Conservation (phyloP, 1,140 invertebrate species). For the Aplysia californica region DNA sequence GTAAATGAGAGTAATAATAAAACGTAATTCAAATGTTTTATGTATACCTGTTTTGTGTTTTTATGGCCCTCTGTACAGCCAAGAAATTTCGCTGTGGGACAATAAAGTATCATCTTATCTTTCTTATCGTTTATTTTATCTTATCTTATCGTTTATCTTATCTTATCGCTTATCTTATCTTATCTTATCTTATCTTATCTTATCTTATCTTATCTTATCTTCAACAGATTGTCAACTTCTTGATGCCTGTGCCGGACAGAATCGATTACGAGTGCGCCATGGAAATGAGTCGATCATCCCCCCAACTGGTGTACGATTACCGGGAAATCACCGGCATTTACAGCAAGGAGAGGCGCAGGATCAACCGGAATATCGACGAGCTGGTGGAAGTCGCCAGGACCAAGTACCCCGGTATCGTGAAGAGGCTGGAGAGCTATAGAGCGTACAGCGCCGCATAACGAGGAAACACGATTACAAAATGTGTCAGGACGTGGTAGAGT, state of each 20-base stretch:
- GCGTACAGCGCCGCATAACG: not conserved
- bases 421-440: constrained; percentile 13
- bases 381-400: not conserved
- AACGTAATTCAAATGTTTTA: too few relatives aligned
- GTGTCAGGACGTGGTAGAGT: too few relatives aligned
- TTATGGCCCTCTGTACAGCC: too few relatives aligned
- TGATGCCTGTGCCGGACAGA: not conserved
- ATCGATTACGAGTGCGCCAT: constrained; percentile 20
- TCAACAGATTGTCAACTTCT: not conserved
- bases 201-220: not conserved
- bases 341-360: not conserved
- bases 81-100: too few relatives aligned
- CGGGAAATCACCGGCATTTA: constrained; percentile 11
- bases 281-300: not conserved
- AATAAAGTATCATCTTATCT: not conserved
- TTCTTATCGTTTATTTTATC: not conserved
- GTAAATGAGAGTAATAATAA: too few relatives aligned
- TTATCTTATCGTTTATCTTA: not conserved
- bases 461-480: too few relatives aligned
- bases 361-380: constrained; percentile 22
- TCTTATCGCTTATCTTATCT: not conserved
- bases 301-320: not conserved
- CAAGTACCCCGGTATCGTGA: not conserved
- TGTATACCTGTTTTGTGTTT: too few relatives aligned
- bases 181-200: not conserved